These are phyloP conservation scores for Tetragnatha montana DNA, from an alignment of 2,888 invertebrate genomes.

Conservation along the genomic window DNA sequence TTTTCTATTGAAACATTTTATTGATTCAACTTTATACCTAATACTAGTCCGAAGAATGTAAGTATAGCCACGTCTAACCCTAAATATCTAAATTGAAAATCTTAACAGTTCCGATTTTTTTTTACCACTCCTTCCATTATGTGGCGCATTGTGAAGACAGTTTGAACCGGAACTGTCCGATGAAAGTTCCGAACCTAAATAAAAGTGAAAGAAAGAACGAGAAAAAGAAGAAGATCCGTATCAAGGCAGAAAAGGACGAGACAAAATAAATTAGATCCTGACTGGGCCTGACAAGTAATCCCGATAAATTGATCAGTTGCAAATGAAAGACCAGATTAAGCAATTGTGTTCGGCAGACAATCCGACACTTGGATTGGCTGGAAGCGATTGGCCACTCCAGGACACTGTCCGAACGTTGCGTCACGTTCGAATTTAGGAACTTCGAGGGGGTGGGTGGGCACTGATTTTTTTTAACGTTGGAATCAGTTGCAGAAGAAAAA, in stretches of 20 bases:
- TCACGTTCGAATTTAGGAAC: background rate
- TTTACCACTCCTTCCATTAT: background rate
- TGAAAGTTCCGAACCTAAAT: background rate
- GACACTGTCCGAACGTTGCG: background rate
- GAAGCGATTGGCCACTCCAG: background rate
- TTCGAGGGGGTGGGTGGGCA: background rate
- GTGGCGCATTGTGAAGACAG: background rate
- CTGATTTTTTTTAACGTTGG: background rate
- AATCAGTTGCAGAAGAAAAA: background rate
- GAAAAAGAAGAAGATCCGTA: constrained; percentile 4
- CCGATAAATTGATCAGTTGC: constrained; percentile 61
- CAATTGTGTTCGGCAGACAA: constrained; percentile 50
- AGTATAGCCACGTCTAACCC: too few species aligned
- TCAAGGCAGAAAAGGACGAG: constrained; percentile 14
- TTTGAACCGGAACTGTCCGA: background rate
- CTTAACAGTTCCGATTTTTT: background rate
- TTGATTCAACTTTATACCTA: background rate
- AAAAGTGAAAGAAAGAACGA: background rate
- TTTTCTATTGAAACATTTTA: too few species aligned
- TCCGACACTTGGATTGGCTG: constrained; percentile 17
- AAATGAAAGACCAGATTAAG: constrained; percentile 55
- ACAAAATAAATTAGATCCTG: constrained; percentile 54
- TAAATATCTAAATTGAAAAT: background rate
- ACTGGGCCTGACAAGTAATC: constrained; percentile 49
- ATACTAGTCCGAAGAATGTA: too few species aligned